phyloP scores from a whole-genome alignment of 35 echinoderm and acorn worm species.

The Holothuria glaberrima region DNA sequence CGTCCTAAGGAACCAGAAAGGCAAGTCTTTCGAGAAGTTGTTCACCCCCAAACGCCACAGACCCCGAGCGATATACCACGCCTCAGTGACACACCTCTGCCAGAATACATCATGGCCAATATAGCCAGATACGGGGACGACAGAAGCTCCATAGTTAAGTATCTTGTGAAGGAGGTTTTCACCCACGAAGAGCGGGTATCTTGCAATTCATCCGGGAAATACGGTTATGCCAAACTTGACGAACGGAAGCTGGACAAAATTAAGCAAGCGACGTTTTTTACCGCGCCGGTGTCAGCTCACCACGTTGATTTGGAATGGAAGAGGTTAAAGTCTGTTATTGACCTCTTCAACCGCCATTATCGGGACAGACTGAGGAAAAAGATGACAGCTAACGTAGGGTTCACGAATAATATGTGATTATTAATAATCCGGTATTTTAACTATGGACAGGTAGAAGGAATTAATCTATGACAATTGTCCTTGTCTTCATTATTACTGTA shows the following conservation, averaged over 20 bases:
- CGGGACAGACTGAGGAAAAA: neutral
- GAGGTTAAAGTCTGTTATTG: neutral
- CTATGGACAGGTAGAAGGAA: too few species aligned
- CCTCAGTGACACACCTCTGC: too few species aligned
- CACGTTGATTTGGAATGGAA: neutral
- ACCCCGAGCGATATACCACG: neutral
- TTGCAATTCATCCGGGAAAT: neutral
- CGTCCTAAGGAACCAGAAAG: neutral
- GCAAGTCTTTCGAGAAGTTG: too few species aligned
- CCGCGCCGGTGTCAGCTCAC: neutral
- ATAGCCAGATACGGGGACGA: neutral
- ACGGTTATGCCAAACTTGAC: neutral
- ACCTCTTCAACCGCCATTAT: neutral
- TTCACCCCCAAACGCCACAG: neutral
- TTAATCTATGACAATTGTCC: too few species aligned
- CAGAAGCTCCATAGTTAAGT: neutral
- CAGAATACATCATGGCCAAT: neutral
- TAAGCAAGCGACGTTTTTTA: neutral
- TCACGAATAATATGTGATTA: too few species aligned
- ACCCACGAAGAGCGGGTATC: neutral
- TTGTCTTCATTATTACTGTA: too few species aligned
- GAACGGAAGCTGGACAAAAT: neutral
- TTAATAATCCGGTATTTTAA: too few species aligned
- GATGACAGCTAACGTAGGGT: too few species aligned
- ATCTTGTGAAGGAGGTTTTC: neutral